These are phyloP conservation scores for Tangara arthus DNA, from an alignment of 2,797 vertebrate species.

Conservation along the genomic window DNA sequence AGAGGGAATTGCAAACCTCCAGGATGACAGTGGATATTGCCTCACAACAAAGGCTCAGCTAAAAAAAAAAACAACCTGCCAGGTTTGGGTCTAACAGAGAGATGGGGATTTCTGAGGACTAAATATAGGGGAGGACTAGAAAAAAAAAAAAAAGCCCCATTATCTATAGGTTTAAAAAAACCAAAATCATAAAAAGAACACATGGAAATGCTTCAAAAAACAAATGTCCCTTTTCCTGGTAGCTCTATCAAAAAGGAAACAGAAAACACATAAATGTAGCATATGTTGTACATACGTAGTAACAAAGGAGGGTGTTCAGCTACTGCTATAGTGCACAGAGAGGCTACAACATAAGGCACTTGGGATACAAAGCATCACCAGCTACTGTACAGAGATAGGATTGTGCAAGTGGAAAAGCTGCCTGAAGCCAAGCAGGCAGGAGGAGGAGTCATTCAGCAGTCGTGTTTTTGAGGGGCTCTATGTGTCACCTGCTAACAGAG, in stretches of 20 bases:
- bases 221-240: slow-evolving; percentile 55
- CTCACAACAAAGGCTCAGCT: background rate
- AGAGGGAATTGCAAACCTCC: background rate
- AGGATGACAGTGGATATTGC: background rate
- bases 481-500: background rate
- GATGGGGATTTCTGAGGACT: background rate
- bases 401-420: slow-evolving; percentile 3
- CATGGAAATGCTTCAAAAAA: background rate
- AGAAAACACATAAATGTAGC: background rate
- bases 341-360: slow-evolving; percentile 72
- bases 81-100: background rate
- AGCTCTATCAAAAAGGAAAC: background rate
- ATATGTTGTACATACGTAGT: background rate
- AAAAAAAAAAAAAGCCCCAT: background rate
- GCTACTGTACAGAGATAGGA: background rate
- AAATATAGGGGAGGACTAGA: background rate
- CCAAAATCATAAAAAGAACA: background rate
- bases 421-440: background rate
- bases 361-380: background rate
- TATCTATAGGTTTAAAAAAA: background rate
- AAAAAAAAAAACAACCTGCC: background rate
- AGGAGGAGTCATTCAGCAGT: slow-evolving; percentile 10
- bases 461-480: background rate
- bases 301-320: background rate
- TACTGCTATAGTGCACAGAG: background rate